Percentiles rank a stretch among this genome's conserved stretches.
These are phyloP conservation scores for Alethe castanea DNA, from an alignment of 2,113 vertebrate genomes.

Conservation along the genomic window DNA sequence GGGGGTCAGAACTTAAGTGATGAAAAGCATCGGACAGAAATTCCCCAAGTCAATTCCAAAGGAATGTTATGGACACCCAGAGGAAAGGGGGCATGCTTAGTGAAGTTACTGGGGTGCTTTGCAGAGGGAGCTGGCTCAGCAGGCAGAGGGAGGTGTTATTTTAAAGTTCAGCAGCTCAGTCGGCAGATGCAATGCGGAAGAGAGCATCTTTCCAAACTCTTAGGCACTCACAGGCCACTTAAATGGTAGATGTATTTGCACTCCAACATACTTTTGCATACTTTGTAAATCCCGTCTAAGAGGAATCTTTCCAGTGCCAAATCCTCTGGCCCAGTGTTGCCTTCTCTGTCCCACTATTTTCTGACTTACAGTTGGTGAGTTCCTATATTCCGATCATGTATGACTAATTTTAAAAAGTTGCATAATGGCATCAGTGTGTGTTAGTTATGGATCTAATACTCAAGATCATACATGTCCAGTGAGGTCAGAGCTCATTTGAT, in stretches of 20 bases:
- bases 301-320: background rate
- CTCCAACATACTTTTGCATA: background rate
- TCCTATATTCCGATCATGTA: background rate
- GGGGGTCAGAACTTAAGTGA: background rate
- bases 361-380: accelerated
- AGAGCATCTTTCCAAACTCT: background rate
- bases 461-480: background rate
- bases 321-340: background rate
- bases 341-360: background rate
- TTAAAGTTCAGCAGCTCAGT: background rate
- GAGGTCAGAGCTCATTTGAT: background rate
- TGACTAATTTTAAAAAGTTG: background rate
- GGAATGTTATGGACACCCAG: background rate
- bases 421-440: accelerated
- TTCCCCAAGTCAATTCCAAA: background rate
- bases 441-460: background rate
- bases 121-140: background rate
- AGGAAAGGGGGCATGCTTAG: background rate
- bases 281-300: accelerated
- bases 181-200: background rate
- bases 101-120: background rate
- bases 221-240: background rate
- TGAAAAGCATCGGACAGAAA: background rate
- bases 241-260: background rate
- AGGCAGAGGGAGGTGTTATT: background rate